phyloP scores from a whole-genome alignment of 2,113 vertebrate species.

The Oriolus oriolus region DNA sequence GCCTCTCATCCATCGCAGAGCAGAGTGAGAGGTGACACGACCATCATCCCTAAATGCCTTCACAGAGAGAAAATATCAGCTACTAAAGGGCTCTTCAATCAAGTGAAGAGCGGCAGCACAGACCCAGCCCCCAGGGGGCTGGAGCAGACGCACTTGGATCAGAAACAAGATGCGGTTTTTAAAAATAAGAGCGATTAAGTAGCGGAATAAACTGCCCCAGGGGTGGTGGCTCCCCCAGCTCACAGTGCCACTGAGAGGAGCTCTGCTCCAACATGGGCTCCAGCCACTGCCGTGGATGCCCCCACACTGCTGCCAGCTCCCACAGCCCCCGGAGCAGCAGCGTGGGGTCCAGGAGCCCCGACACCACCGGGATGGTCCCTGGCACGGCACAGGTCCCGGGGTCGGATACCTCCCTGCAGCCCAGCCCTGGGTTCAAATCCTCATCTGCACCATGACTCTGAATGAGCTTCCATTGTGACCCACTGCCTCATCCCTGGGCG shows the following conservation, averaged over 20 bases:
- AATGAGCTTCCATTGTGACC: fast-evolving
- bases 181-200: fast-evolving
- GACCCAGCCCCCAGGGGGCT: neutral
- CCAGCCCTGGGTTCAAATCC: fast-evolving
- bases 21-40: neutral
- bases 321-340: neutral
- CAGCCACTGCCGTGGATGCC: fast-evolving
- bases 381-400: fast-evolving
- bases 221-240: neutral
- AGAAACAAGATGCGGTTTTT: neutral
- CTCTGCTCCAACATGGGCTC: fast-evolving
- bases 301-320: fast-evolving
- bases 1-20: neutral
- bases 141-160: neutral
- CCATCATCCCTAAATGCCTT: neutral
- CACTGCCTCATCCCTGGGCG: neutral
- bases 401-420: fast-evolving
- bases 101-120: neutral
- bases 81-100: neutral
- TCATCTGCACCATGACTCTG: fast-evolving
- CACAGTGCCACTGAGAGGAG: fast-evolving
- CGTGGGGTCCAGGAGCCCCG: neutral
- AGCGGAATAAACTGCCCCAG: neutral
- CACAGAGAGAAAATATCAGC: neutral
- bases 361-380: fast-evolving